These are phyloP conservation scores for Periophthalmus modestus DNA, from an alignment of 2,113 vertebrate species.

Conservation along the genomic window DNA sequence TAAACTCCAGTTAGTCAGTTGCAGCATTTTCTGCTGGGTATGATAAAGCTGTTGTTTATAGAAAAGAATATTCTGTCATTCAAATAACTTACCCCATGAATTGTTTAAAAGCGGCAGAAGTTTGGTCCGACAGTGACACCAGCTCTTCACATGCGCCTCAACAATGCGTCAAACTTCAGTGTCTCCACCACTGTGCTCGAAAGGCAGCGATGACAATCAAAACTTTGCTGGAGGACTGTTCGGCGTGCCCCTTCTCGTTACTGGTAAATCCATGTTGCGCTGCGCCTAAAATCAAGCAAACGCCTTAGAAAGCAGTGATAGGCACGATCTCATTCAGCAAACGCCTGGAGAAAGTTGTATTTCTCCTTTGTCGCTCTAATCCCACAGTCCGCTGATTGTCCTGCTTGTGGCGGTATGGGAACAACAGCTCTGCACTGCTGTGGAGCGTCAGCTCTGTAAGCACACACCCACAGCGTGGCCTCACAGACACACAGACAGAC, in stretches of 20 bases:
- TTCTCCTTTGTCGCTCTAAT: slow-evolving; percentile 52
- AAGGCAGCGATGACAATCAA: slow-evolving; percentile 44
- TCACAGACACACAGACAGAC: slow-evolving; percentile 11
- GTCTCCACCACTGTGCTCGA: slow-evolving; percentile 8
- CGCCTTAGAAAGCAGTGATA: not conserved
- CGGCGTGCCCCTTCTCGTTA: slow-evolving; percentile 45
- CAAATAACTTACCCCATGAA: slow-evolving; percentile 78
- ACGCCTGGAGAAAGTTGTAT: slow-evolving; percentile 13
- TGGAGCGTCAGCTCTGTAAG: slow-evolving; percentile 34
- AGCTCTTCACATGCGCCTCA: slow-evolving; percentile 52
- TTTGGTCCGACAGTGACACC: slow-evolving; percentile 28
- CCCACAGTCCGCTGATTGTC: slow-evolving; percentile 49
- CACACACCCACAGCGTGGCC: not conserved
- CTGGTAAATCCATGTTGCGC: slow-evolving; percentile 62
- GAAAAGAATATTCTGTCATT: slow-evolving; percentile 20
- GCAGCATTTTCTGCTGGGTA: not conserved
- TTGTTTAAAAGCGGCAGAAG: slow-evolving; percentile 38
- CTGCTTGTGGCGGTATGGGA: slow-evolving; percentile 38
- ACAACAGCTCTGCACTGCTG: slow-evolving; percentile 63
- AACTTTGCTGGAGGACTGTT: slow-evolving; percentile 45
- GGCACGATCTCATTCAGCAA: not conserved
- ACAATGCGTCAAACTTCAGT: slow-evolving; percentile 27
- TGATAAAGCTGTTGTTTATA: slow-evolving; percentile 33
- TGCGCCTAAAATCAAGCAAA: slow-evolving; percentile 16
- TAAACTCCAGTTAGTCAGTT: not conserved